Evolutionary conservation across 2,113 vertebrate genomes (phyloP).

Genomic region (Copsychus sechellarum): DNA sequence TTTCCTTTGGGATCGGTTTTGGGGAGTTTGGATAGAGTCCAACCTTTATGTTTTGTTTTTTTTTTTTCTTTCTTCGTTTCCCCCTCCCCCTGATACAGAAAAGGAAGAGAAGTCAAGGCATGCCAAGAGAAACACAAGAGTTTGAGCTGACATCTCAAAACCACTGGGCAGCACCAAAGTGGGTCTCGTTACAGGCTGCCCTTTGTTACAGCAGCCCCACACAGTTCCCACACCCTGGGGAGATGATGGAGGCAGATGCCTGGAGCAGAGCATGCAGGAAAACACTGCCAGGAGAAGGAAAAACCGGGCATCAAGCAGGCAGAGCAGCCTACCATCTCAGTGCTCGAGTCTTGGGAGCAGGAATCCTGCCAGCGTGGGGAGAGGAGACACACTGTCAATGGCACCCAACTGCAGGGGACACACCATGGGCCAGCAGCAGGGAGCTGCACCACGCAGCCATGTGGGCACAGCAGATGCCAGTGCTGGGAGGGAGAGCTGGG

Average conservation of each 20-base stretch:
- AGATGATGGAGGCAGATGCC: neutral
- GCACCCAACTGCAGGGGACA: neutral
- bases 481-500: neutral
- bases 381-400: constrained; percentile 53
- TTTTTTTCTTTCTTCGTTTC: neutral
- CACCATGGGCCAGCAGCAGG: neutral
- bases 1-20: neutral
- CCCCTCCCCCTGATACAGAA: neutral
- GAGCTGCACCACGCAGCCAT: neutral
- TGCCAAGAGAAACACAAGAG: constrained; percentile 8
- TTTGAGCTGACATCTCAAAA: neutral
- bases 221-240: neutral
- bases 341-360: constrained; percentile 45
- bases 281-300: neutral
- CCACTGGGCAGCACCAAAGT: neutral
- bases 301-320: neutral
- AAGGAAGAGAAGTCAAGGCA: constrained; percentile 17
- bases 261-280: neutral
- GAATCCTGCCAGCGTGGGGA: constrained; percentile 41
- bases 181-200: neutral
- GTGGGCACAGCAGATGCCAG: neutral
- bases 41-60: neutral
- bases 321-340: constrained; percentile 61
- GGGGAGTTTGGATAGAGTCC: neutral
- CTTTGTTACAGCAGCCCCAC: neutral